These are phyloP conservation scores for Pycnonotus jocosus DNA, from an alignment of 2,113 vertebrate species.

Conservation along the genomic window DNA sequence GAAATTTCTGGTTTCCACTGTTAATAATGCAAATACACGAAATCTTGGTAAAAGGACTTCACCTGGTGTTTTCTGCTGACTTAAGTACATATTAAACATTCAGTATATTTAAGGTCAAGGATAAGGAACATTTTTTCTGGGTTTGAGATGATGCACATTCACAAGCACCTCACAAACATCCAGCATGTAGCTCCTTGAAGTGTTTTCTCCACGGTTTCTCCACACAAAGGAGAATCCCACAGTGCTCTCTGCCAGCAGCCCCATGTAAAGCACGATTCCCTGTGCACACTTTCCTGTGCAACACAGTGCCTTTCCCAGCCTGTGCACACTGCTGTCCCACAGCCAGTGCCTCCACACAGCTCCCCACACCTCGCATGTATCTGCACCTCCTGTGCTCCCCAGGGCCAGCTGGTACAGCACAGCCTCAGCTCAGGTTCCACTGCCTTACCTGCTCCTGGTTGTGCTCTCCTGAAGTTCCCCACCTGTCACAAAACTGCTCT, in stretches of 20 bases:
- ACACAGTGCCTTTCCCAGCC: neutral
- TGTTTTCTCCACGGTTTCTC: neutral
- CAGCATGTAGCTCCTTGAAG: rapidly evolving
- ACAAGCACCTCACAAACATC: neutral
- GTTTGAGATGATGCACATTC: neutral
- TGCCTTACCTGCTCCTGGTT: neutral
- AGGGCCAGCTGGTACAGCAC: neutral
- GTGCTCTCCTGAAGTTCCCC: neutral
- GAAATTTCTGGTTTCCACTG: neutral
- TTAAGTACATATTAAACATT: neutral
- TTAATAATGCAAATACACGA: neutral
- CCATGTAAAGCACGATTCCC: neutral
- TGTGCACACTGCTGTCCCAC: neutral
- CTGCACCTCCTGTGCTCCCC: neutral
- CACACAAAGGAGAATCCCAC: neutral
- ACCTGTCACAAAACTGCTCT: rapidly evolving
- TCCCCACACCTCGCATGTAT: rapidly evolving
- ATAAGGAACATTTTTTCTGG: neutral
- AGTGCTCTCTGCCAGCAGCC: neutral
- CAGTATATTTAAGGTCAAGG: neutral
- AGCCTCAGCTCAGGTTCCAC: rapidly evolving
- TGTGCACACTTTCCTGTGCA: neutral
- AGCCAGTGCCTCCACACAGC: neutral
- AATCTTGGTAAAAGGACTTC: neutral
- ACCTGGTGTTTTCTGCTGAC: neutral